Evolutionary conservation across 1,140 invertebrate species (phyloP).

Genomic region (Drosophila micromelanica): DNA sequence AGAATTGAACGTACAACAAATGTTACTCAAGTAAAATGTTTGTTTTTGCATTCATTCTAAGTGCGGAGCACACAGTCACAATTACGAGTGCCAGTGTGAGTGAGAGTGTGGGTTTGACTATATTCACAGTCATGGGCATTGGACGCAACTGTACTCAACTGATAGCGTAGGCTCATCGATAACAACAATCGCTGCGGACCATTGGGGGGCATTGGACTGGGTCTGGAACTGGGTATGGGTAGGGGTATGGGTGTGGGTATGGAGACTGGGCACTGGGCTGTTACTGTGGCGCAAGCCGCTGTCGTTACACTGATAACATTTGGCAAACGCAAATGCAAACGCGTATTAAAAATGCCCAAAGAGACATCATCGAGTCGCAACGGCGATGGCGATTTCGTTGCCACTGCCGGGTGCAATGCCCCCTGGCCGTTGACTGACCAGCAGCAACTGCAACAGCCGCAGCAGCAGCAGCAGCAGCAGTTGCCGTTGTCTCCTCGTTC

Average conservation of each 20-base stretch:
- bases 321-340: conserved; percentile 75
- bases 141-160: conserved; percentile 56
- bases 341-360: conserved; percentile 82
- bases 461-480: conserved; percentile 21
- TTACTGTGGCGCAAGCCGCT: conserved; percentile 41
- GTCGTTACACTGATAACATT: conserved; percentile 73
- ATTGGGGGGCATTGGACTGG: conserved; percentile 62
- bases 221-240: neutral
- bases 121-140: conserved; percentile 27
- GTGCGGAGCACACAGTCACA: conserved; percentile 41
- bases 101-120: conserved; percentile 4
- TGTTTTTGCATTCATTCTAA: conserved; percentile 70
- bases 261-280: conserved; percentile 2
- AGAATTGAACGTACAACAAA: conserved; percentile 48
- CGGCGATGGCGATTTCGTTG: conserved; percentile 29
- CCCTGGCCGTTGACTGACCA: conserved; percentile 50
- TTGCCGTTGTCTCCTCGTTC: conserved; percentile 35
- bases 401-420: conserved; percentile 52
- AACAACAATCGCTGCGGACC: conserved; percentile 52
- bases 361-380: conserved; percentile 51
- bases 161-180: conserved; percentile 75
- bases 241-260: no score
- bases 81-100: conserved; percentile 3
- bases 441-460: conserved; percentile 12
- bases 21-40: conserved; percentile 80